Conservation (phyloP, 2,888 invertebrate genomes). For the Agonopterix subpropinquella region DNA sequence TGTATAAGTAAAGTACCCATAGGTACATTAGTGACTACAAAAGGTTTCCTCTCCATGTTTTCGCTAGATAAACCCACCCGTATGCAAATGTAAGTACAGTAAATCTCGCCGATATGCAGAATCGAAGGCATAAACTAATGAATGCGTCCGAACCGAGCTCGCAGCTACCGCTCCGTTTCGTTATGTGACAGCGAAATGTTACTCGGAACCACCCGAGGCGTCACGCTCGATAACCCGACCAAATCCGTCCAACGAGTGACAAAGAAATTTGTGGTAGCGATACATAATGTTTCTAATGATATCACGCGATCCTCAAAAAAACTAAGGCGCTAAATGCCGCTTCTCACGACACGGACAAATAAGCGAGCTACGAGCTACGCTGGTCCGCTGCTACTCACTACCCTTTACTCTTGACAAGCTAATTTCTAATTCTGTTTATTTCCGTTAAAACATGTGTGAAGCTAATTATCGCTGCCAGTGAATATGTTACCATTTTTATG, state of each 20-base stretch:
- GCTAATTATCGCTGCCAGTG: neutral
- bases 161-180: neutral
- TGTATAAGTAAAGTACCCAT: no score
- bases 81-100: neutral
- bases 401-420: neutral
- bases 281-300: constrained; percentile 46
- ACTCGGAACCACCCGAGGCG: constrained; percentile 16
- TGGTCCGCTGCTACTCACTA: no score
- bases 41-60: no score
- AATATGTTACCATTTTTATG: neutral
- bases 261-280: constrained; percentile 56
- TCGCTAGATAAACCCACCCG: neutral
- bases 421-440: constrained; percentile 1
- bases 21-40: no score
- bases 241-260: constrained; percentile 51
- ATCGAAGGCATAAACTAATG: no score
- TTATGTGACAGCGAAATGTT: neutral
- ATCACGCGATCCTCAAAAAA: constrained; percentile 53
- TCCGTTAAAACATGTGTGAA: constrained; percentile 1
- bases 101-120: no score
- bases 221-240: constrained; percentile 48
- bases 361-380: no score
- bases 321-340: constrained; percentile 46
- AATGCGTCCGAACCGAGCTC: no score
- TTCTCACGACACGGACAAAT: constrained; percentile 36